Percentiles rank a stretch among this genome's conserved stretches.
Conservation (phyloP, 2,888 invertebrate genomes). For the Pachydiplax longipennis region DNA sequence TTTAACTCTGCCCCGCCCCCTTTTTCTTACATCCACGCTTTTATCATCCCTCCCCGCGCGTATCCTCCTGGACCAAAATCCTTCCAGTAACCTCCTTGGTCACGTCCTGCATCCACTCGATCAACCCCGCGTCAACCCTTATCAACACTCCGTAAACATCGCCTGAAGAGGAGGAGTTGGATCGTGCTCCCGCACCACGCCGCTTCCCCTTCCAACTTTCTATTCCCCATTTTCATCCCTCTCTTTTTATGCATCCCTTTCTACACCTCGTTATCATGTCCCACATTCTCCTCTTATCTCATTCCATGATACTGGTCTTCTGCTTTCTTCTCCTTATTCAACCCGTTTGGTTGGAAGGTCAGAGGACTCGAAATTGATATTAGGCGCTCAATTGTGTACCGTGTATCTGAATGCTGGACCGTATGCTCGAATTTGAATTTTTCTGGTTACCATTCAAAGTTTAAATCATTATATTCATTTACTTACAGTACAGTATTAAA, state of each 20-base stretch:
- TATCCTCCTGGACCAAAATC: slow-evolving; percentile 3
- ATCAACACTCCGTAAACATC: slow-evolving; percentile 40
- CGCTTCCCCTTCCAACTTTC: neutral
- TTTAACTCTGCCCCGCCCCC: neutral
- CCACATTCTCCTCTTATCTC: neutral
- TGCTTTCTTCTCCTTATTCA: too few relatives aligned
- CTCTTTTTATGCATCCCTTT: neutral
- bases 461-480: too few relatives aligned
- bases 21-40: neutral
- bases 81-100: slow-evolving; percentile 29
- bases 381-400: too few relatives aligned
- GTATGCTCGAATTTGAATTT: too few relatives aligned
- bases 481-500: too few relatives aligned
- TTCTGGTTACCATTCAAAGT: too few relatives aligned
- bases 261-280: neutral
- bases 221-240: neutral
- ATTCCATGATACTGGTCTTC: too few relatives aligned
- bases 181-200: neutral
- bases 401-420: too few relatives aligned
- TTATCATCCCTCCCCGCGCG: neutral
- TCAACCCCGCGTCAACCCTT: slow-evolving; percentile 37
- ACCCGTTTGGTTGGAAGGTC: too few relatives aligned
- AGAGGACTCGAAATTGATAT: too few relatives aligned
- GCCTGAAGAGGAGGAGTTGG: slow-evolving; percentile 19
- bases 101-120: slow-evolving; percentile 40